Base-by-base conservation (phyloP, 1,140 invertebrate genomes). In the Capitella teleta region DNA sequence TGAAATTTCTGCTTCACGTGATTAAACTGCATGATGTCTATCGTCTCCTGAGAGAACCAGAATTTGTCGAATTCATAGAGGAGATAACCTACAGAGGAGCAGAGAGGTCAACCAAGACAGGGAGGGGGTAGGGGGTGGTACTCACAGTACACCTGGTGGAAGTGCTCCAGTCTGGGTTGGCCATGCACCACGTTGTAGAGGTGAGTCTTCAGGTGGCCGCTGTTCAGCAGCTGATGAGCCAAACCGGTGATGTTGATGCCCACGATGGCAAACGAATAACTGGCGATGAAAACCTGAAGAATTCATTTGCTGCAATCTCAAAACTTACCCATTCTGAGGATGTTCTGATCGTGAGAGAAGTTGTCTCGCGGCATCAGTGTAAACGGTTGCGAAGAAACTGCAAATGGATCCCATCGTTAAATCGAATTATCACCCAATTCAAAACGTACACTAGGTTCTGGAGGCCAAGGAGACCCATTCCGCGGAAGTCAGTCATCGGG, bases 401-500 rank as follows among this genome's bases (percentile, higher is more conserved):
- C 18, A 62, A 60, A n/a, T n/a, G n/a, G n/a, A n/a, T n/a, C n/a
- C n/a, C n/a, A n/a, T n/a, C n/a, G n/a, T n/a, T n/a, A n/a, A n/a
- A n/a, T n/a, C n/a, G n/a, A n/a, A n/a, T n/a, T n/a, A n/a, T n/a
- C n/a, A n/a, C n/a, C n/a, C n/a, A n/a, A n/a, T n/a, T n/a, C n/a
- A n/a, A n/a, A n/a, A n/a, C n/a, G n/a, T 72, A 95, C 60, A 94
- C 63, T 2, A 98, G 73, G 73, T 96, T 93, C 60, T 95, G 84
- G 23, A 98, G 69, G 3, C 92, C 90, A 14, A 98, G 75, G n/a
- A 95, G 70, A 48, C 94, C 94, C 91, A 97, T 97, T 49, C 93
- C 94, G 41, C 94, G 79, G 63, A 98, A 98, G 75, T 98, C 94
- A 1, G 94, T 98, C 71, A 87, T 85, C 0, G 94, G 94, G 76